These are phyloP conservation scores for Etheostoma cragini DNA, from an alignment of 2,113 vertebrate species.

Conservation along the genomic window DNA sequence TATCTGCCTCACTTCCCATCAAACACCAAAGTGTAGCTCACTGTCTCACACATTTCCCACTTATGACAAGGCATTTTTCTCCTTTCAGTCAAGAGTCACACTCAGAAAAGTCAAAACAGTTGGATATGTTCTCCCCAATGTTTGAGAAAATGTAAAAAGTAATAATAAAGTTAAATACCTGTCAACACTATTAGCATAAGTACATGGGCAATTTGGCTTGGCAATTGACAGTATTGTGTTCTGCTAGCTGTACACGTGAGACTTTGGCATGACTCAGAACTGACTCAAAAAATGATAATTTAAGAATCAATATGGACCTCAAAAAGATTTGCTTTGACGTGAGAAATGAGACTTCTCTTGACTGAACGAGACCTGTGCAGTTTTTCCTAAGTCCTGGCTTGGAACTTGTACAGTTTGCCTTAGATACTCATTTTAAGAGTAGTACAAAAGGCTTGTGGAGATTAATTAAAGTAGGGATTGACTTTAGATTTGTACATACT, in stretches of 20 bases:
- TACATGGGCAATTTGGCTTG: background rate
- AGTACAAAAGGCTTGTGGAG: too few relatives aligned
- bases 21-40: slow-evolving; percentile 36
- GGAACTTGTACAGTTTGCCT: too few relatives aligned
- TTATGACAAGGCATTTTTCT: background rate
- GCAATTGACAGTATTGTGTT: background rate
- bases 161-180: background rate
- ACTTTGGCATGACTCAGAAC: background rate
- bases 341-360: too few relatives aligned
- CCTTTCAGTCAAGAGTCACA: slow-evolving; percentile 2
- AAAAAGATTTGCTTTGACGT: too few relatives aligned
- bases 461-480: too few relatives aligned
- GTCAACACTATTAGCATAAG: background rate
- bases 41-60: slow-evolving; percentile 33
- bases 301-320: background rate
- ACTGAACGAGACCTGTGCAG: too few relatives aligned
- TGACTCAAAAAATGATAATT: background rate
- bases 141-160: background rate
- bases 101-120: background rate
- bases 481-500: background rate
- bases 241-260: background rate
- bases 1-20: slow-evolving; percentile 38
- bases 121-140: background rate
- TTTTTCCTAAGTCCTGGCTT: too few relatives aligned
- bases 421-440: too few relatives aligned